Evolutionary conservation across 2,888 invertebrate genomes (phyloP).

Genomic region (Sarcophaga variegata): DNA sequence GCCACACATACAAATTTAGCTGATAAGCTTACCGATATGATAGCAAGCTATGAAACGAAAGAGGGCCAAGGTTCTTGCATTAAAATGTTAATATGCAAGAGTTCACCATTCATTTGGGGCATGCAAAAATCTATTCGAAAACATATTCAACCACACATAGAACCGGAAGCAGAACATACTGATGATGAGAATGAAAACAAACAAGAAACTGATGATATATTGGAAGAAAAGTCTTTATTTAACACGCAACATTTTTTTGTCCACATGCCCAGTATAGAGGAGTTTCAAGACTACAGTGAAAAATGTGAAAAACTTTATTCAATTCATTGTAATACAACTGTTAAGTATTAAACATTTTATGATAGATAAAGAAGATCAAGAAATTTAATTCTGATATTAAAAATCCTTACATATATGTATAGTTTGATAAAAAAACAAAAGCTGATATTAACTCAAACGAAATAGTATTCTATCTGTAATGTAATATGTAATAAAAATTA

Average conservation of each 20-base stretch:
- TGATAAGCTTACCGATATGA: slow-evolving; percentile 84
- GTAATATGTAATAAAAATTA: no score
- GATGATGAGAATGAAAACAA: slow-evolving; percentile 42
- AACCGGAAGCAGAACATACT: not conserved
- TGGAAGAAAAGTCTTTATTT: slow-evolving; percentile 55
- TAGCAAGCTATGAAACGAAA: slow-evolving; percentile 83
- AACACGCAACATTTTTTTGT: slow-evolving; percentile 83
- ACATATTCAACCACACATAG: slow-evolving; percentile 62
- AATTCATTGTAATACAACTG: slow-evolving; percentile 77
- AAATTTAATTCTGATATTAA: no score
- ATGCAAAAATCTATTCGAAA: slow-evolving; percentile 87
- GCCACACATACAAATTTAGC: slow-evolving; percentile 86
- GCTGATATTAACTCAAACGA: no score
- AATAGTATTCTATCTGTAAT: no score
- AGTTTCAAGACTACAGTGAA: slow-evolving; percentile 85
- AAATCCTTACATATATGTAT: no score
- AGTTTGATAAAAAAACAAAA: no score
- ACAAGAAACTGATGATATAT: not conserved
- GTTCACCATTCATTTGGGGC: slow-evolving; percentile 88
- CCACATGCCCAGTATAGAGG: slow-evolving; percentile 85
- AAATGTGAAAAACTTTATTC: slow-evolving; percentile 85
- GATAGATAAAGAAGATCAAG: no score
- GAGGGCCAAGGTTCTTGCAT: slow-evolving; percentile 87
- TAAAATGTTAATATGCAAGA: slow-evolving; percentile 89
- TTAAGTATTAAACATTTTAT: slow-evolving; percentile 18